Evolutionary conservation across 2,113 vertebrate species (phyloP).

Genomic region (Nanorana parkeri): DNA sequence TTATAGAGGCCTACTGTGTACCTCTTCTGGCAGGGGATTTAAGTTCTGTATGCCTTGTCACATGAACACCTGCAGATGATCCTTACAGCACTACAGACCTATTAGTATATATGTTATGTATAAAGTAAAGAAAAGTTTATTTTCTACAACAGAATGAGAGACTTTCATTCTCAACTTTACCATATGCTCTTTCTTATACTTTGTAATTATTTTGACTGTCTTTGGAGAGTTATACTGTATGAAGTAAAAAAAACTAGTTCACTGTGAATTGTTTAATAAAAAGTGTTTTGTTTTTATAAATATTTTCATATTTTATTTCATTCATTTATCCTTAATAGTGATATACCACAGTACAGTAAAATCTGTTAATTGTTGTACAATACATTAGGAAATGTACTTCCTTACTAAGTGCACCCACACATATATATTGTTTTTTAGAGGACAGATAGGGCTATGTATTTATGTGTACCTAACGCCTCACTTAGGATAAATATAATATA

Average conservation of each 20-base stretch:
- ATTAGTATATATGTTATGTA: background rate
- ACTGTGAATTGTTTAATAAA: slow-evolving; percentile 30
- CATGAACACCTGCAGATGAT: background rate
- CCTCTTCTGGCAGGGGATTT: background rate
- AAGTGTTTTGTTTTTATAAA: background rate
- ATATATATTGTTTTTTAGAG: no score
- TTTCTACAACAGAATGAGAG: background rate
- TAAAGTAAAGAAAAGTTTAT: background rate
- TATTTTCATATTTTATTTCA: no score
- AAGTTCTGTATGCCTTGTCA: background rate
- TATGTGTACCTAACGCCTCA: no score
- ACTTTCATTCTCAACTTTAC: background rate
- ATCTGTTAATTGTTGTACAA: no score
- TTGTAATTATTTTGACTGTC: background rate
- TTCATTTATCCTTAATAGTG: no score
- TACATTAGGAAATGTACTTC: no score
- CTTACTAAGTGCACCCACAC: no score
- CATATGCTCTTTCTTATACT: background rate
- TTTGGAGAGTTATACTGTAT: background rate
- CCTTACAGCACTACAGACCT: background rate
- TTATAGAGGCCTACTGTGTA: background rate
- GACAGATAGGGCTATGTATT: no score
- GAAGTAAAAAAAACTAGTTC: background rate
- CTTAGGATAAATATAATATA: no score
- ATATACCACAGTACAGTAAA: no score